Percentiles rank a stretch among this genome's conserved stretches.
Evolutionary conservation across 2,888 invertebrate species (phyloP).

Genomic region (Eumacrocentrus americanus): DNA sequence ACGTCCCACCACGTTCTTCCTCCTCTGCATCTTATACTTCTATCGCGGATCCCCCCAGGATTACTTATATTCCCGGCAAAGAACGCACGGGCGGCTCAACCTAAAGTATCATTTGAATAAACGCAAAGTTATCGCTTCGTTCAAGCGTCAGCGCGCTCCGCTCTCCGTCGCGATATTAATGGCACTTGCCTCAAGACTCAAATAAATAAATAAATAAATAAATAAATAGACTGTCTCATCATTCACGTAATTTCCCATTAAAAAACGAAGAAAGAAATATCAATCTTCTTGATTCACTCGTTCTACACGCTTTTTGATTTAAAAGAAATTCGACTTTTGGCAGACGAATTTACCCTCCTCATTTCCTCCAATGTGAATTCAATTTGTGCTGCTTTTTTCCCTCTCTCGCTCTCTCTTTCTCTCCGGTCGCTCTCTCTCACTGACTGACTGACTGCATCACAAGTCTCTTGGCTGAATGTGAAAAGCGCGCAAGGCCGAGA

Average conservation of each 20-base stretch:
- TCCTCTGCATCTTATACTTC: constrained; percentile 34
- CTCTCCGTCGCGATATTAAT: constrained; percentile 40
- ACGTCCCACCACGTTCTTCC: constrained; percentile 35
- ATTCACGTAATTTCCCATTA: constrained; percentile 13
- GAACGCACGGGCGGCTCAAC: constrained; percentile 45
- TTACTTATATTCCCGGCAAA: constrained; percentile 51
- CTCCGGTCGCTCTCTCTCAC: too few species aligned
- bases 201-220: constrained; percentile 31
- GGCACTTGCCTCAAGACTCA: constrained; percentile 32
- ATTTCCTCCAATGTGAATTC: constrained; percentile 14
- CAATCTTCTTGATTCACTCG: constrained; percentile 1
- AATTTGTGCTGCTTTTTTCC: constrained; percentile 9
- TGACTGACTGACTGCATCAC: too few species aligned
- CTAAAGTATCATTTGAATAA: constrained; percentile 60
- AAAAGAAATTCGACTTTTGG: constrained; percentile 17
- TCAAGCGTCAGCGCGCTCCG: constrained; percentile 14
- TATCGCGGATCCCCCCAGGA: constrained; percentile 38
- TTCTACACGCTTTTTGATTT: not conserved
- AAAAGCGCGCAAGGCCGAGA: constrained; percentile 3
- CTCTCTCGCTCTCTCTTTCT: too few species aligned
- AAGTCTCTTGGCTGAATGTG: constrained; percentile 7
- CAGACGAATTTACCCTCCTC: constrained; percentile 9
- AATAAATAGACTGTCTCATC: constrained; percentile 42
- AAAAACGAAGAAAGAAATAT: constrained; percentile 5
- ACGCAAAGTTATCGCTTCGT: constrained; percentile 52